Evolutionary conservation across 2,888 invertebrate species (phyloP), one percentile per base, ranked within the genome.

Genomic region (Kuschelorhynchus macadamiae): DNA sequence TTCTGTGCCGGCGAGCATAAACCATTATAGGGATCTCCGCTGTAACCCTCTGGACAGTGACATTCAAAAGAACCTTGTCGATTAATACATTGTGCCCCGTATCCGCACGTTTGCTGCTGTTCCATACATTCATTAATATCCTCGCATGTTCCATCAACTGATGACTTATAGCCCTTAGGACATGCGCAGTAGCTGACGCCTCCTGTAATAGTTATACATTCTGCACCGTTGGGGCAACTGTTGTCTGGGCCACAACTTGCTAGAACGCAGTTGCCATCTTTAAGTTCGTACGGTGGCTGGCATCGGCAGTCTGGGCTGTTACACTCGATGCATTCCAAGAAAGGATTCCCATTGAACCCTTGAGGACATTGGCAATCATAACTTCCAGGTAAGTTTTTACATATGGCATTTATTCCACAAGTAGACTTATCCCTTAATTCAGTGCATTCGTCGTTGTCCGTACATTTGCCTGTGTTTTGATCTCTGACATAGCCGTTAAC

Each of bases 101-200:
- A 93, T 2, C 94, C 95, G 81, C 96, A 96, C 8, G 90, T 88
- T 69, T 90, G 88, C 71, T 89, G 89, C 4, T 90, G 90, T 77
- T 93, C 92, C 46, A 86, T 85, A 77, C 96, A 96, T 83, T 96
- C 95, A 79, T 96, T 90, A 47, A 94, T 89, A 81, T 96, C 95
- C 81, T 89, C 87, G 79, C 96, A 96, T n/a, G 92, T 88, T 12
- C 95, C 94, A 77, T 95, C 94, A 1, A 86, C 79, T 62, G 89
- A 88, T 17, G 93, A 91, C 64, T 90, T 88, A 81, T 88, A 95
- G 12, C 96, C 96, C 80, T 93, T 91, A 4, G 96, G 96, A 80
- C 96, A 96, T 52, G 96, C 96, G 77, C 96, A 96, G 80, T 96
- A 96, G 81, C 95, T 96, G 0, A 95, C 92, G 52, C 93, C 94